Base-by-base conservation (phyloP, 2,888 invertebrate species). In the Formica aserva region DNA sequence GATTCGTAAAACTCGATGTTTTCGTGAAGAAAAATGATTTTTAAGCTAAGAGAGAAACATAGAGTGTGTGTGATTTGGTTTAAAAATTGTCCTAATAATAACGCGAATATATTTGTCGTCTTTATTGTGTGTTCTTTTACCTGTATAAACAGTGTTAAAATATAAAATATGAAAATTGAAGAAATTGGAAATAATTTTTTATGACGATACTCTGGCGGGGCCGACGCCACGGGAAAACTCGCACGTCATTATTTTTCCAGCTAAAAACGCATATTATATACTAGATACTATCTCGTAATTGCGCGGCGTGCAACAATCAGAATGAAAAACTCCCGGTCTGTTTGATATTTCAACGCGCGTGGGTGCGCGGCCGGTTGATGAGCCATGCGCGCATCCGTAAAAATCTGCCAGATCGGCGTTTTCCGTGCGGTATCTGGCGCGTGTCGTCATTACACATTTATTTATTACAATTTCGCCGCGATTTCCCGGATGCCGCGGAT, bases 271-370 rank as follows among this genome's bases (percentile, higher is more conserved):
- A 41, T 77, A 32, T 32, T 32, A 32, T 32, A 32, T 32, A 32
- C 32, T 6, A 32, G 83, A 88, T 91, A 88, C 85, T 89, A 91
- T 91, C 91, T 88, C 74, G 83, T 90, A 91, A 91, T 92, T 91
- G 89, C 89, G 76, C 60, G 72, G 69, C 75, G 67, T 71, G 81
- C 74, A 88, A 87, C 87, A 90, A 87, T 88, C 80, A 86, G 87
- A 92, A 93, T 92, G 92, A 92, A 91, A 93, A 92, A 92, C 91
- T 91, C 93, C 88, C 94, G 92, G 92, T 92, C 92, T 92, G 92
- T 93, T 93, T 93, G 92, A 93, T 94, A 89, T 91, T 83, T 83
- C 60, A 77, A 63, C 82, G 78, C 81, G 86, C 85, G 82, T 75
- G 72, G 77, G 38, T 74, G 86, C 85, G 82, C 75, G 80, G 71